Percentiles rank a stretch among this genome's conserved stretches.
These are phyloP conservation scores for Drosophila kikkawai DNA, from an alignment of 1,140 invertebrate genomes.

Conservation along the genomic window DNA sequence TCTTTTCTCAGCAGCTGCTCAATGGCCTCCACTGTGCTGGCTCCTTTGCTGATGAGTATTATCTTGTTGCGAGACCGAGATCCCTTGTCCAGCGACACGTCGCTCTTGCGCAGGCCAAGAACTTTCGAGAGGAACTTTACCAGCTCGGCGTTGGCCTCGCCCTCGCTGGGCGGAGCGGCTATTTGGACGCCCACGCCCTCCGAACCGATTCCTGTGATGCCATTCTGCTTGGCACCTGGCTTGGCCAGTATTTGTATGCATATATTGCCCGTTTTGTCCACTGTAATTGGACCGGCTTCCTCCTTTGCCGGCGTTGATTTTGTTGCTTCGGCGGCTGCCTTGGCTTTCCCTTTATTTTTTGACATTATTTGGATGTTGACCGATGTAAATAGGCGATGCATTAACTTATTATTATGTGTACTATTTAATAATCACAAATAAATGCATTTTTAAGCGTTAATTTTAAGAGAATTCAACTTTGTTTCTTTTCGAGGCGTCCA, in stretches of 20 bases:
- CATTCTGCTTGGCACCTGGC: constrained; percentile 91
- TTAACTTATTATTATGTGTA: constrained; percentile 17
- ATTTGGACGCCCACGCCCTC: constrained; percentile 88
- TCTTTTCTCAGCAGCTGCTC: constrained; percentile 63
- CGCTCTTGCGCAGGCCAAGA: constrained; percentile 89
- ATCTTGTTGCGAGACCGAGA: constrained; percentile 84
- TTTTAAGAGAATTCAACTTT: not conserved
- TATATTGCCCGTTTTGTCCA: constrained; percentile 88
- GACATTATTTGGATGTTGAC: constrained; percentile 61
- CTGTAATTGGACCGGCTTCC: constrained; percentile 84
- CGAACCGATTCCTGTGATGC: constrained; percentile 87
- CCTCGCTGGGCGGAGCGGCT: constrained; percentile 91
- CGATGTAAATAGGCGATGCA: constrained; percentile 59
- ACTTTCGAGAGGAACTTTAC: constrained; percentile 90
- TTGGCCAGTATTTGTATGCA: constrained; percentile 90
- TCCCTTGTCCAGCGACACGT: constrained; percentile 87
- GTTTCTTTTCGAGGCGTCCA: not conserved
- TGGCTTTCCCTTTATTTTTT: constrained; percentile 72
- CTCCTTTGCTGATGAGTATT: constrained; percentile 78
- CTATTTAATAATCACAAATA: constrained; percentile 6
- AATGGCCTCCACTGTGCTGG: constrained; percentile 61
- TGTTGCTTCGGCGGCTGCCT: constrained; percentile 20
- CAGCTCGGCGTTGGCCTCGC: constrained; percentile 92
- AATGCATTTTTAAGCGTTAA: not conserved
- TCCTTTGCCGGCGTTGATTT: constrained; percentile 31